These are phyloP conservation scores for Metellina segmentata DNA, from an alignment of 2,888 invertebrate species.

Conservation along the genomic window DNA sequence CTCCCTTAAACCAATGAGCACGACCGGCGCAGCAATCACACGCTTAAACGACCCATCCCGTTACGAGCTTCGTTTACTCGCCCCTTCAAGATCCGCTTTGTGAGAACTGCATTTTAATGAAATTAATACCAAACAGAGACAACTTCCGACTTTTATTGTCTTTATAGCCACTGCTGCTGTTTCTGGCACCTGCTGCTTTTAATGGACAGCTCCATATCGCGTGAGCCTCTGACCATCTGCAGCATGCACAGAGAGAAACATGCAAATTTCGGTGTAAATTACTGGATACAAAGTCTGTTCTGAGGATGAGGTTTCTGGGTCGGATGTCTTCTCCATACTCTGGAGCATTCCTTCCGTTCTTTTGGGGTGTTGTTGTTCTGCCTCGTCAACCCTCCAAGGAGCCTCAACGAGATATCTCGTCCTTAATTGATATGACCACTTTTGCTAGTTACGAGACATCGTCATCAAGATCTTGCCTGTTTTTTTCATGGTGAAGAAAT, in stretches of 20 bases:
- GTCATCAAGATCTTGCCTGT: no score
- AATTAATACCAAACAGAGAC: slow-evolving; percentile 10
- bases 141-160: slow-evolving; percentile 2
- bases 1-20: slow-evolving; percentile 34
- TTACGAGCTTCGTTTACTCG: slow-evolving; percentile 11
- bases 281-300: slow-evolving; percentile 16
- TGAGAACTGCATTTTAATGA: slow-evolving; percentile 2
- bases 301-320: no score
- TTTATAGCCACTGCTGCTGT: background rate
- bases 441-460: no score
- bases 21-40: slow-evolving; percentile 8
- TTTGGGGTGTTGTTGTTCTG: no score
- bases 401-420: no score
- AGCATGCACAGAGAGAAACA: background rate
- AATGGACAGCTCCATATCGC: background rate
- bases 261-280: background rate
- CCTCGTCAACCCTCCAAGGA: no score
- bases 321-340: no score
- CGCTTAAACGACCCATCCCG: slow-evolving; percentile 2
- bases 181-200: slow-evolving; percentile 16
- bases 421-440: no score
- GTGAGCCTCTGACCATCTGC: background rate
- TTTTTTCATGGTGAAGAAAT: no score
- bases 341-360: no score
- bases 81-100: slow-evolving; percentile 20